Evolutionary conservation across 2,888 invertebrate genomes (phyloP), one percentile per base, ranked within the genome.

Genomic region (Drosophila fungiperda): DNA sequence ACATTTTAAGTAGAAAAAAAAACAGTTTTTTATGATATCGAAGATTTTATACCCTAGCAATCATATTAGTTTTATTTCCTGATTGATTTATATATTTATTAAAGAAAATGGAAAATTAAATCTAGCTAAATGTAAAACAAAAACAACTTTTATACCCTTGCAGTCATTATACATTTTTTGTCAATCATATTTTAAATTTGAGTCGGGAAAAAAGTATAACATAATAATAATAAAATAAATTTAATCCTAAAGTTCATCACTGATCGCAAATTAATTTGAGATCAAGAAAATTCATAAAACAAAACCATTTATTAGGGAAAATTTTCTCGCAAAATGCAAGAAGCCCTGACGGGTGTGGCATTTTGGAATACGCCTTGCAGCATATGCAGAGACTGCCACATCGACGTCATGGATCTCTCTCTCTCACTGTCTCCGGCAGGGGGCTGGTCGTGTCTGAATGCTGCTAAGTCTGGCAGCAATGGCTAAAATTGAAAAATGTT

Each of bases 271-370:
- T 54, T 3, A 26, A 15, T 26, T 3, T 29, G 12, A 11, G 4
- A 26, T n/a, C 3, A 3, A 26, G 7, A 6, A n/a, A 29, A 63
- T 66, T 17, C 29, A 23, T 29, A 29, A 8, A 50, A n/a, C 17
- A 48, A 65, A 26, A 20, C 9, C 40, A 35, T 66, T 66, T 35
- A 38, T 29, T 17, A 67, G 48, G 17, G 40, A 54, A 53, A 42
- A 61, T 55, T 35, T 68, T 59, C 68, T 57, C 20, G 72, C 65
- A 71, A 73, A 75, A 78, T 72, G 74, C 65, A 78, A 82, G 77
- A 79, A 73, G 55, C 68, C 71, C 79, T 77, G 86, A 71, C 77
- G 86, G 79, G 77, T 87, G 79, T 79, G 83, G 78, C 87, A 85
- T 61, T 63, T 76, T 80, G 85, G 63, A 78, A 68, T 82, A 72